phyloP scores from a whole-genome alignment of 2,888 invertebrate species.

The Agonopterix alstromeriana region DNA sequence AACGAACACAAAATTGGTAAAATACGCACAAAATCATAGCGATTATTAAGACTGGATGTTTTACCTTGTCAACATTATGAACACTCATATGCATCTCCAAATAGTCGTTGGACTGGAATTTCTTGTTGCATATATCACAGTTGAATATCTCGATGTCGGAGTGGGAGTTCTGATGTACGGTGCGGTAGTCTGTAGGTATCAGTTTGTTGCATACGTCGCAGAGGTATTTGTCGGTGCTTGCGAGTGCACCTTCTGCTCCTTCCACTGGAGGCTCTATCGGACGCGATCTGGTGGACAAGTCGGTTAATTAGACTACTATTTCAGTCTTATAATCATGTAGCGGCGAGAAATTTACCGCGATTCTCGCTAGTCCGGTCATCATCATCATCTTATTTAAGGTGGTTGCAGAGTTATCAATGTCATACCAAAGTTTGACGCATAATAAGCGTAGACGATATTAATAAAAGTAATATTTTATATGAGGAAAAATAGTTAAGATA shows the following conservation, averaged over 20 bases:
- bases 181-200: constrained; percentile 59
- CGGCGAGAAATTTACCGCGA: too few relatives aligned
- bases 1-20: too few relatives aligned
- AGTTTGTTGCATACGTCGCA: constrained; percentile 73
- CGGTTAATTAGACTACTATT: background rate
- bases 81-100: constrained; percentile 85
- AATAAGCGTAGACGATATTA: too few relatives aligned
- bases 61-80: constrained; percentile 76
- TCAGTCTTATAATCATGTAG: background rate
- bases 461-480: too few relatives aligned
- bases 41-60: too few relatives aligned
- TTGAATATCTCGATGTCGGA: constrained; percentile 75
- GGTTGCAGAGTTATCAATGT: too few relatives aligned
- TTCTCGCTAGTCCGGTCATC: too few relatives aligned
- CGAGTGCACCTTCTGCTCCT: constrained; percentile 34
- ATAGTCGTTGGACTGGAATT: constrained; percentile 80
- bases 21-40: too few relatives aligned
- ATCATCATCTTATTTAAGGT: too few relatives aligned
- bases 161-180: constrained; percentile 83
- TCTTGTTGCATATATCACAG: constrained; percentile 84
- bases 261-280: constrained; percentile 66
- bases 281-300: constrained; percentile 32
- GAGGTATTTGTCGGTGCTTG: constrained; percentile 44
- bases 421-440: too few relatives aligned
- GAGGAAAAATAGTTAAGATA: too few relatives aligned